Percentiles rank a stretch among this genome's conserved stretches.
These are phyloP conservation scores for Plutomurus gul DNA, from an alignment of 1,140 invertebrate species.

Conservation along the genomic window DNA sequence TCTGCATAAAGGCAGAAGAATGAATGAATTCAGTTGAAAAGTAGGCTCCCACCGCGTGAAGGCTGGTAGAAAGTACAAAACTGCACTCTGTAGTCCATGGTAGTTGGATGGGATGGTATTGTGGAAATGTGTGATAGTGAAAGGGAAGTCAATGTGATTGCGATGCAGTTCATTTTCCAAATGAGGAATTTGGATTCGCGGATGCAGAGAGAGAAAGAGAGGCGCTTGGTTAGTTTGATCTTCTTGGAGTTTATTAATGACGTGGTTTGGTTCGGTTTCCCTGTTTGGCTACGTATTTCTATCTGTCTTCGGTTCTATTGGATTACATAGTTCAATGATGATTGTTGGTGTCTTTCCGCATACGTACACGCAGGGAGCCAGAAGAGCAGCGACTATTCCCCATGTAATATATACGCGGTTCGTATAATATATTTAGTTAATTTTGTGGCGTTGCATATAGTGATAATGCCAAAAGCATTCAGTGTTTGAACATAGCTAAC, in stretches of 20 bases:
- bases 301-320: neutral
- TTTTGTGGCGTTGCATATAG: slow-evolving; percentile 9
- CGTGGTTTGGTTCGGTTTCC: slow-evolving; percentile 2
- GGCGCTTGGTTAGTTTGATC: too few species aligned
- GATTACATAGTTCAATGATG: slow-evolving; percentile 2
- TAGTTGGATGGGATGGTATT: too few species aligned
- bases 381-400: neutral
- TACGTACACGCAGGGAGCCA: neutral
- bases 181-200: neutral
- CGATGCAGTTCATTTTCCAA: slow-evolving; percentile 6
- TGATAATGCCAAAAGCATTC: slow-evolving; percentile 1
- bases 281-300: neutral
- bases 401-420: neutral
- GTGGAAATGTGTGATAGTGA: neutral
- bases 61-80: too few species aligned
- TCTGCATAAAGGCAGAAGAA: too few species aligned
- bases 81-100: too few species aligned
- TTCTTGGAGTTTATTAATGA: slow-evolving; percentile 22
- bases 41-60: too few species aligned
- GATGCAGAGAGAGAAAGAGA: neutral
- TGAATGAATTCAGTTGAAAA: too few species aligned
- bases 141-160: too few species aligned
- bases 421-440: neutral
- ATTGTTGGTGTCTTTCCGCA: neutral
- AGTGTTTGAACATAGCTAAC: too few species aligned